These are phyloP conservation scores for Timema cristinae DNA, from an alignment of 2,888 invertebrate genomes.

Conservation along the genomic window DNA sequence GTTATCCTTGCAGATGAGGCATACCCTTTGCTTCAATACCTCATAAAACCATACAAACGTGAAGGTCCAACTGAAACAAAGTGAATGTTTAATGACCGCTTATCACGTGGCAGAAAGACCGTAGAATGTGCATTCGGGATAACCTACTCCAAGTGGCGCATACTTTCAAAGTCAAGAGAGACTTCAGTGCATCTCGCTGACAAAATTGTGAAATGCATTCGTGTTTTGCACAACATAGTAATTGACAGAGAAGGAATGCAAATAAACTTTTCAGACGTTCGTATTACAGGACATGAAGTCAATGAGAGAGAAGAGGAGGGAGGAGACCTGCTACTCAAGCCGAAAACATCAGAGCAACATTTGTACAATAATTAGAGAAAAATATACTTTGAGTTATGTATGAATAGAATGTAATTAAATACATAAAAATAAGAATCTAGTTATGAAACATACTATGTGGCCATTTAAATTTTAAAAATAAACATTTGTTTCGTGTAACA, in stretches of 20 bases:
- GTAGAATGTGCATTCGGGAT: not conserved
- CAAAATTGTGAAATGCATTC: not conserved
- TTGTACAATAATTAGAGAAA: not conserved
- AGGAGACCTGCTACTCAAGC: not conserved
- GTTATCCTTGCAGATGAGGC: slow-evolving; percentile 1
- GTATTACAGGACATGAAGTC: slow-evolving; percentile 1
- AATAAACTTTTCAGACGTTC: not conserved
- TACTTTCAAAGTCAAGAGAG: not conserved
- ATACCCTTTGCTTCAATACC: not conserved
- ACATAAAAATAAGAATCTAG: not conserved
- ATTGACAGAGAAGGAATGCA: not conserved
- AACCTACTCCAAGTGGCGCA: slow-evolving; percentile 4
- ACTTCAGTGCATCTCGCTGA: not conserved
- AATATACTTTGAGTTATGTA: not conserved
- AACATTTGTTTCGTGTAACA: not conserved
- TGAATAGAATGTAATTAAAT: too few relatives aligned
- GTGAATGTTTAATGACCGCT: not conserved
- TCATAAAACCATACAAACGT: slow-evolving; percentile 1
- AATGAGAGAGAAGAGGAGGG: not conserved
- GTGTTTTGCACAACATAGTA: slow-evolving; percentile 5
- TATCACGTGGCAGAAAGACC: slow-evolving; percentile 4
- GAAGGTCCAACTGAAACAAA: not conserved
- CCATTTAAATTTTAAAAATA: not conserved
- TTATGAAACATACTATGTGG: not conserved
- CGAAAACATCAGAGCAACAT: not conserved